These are phyloP conservation scores for Elmis aenea DNA, from an alignment of 2,888 invertebrate species.

Conservation along the genomic window DNA sequence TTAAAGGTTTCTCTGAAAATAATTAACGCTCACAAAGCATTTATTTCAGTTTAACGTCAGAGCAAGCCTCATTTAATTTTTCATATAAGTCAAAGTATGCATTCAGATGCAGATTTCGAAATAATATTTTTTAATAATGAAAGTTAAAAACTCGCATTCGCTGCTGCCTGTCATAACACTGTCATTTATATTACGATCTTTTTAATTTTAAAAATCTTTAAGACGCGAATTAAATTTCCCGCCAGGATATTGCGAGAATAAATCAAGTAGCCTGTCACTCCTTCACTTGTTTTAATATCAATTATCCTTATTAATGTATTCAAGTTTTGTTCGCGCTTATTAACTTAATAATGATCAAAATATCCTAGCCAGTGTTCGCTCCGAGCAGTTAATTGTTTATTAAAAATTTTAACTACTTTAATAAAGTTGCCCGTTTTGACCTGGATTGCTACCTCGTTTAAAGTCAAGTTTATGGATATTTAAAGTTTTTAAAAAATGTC, in stretches of 20 bases:
- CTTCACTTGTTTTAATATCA: slow-evolving; percentile 42
- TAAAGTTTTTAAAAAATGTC: too few relatives aligned
- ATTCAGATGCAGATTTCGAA: slow-evolving; percentile 40
- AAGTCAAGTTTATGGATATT: too few relatives aligned
- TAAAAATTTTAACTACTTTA: too few relatives aligned
- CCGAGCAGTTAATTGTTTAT: too few relatives aligned
- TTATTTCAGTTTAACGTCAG: slow-evolving; percentile 24
- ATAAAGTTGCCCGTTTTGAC: too few relatives aligned
- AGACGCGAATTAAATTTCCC: slow-evolving; percentile 41
- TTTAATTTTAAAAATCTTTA: slow-evolving; percentile 44
- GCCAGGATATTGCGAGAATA: slow-evolving; percentile 42
- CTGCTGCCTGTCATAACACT: slow-evolving; percentile 39
- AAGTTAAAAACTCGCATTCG: slow-evolving; percentile 37
- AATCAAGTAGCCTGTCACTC: slow-evolving; percentile 40
- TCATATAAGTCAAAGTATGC: slow-evolving; percentile 28
- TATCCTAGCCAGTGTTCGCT: too few relatives aligned
- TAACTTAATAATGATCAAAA: too few relatives aligned
- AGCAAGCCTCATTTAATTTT: slow-evolving; percentile 24
- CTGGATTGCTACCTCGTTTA: too few relatives aligned
- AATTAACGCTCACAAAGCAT: slow-evolving; percentile 24
- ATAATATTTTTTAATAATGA: slow-evolving; percentile 43
- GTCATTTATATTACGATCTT: slow-evolving; percentile 44
- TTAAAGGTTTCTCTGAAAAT: slow-evolving; percentile 19
- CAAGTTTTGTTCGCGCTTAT: slow-evolving; percentile 13
- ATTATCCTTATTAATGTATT: slow-evolving; percentile 28